Conservation (phyloP, 2,888 invertebrate species). For the Biston stratarius region DNA sequence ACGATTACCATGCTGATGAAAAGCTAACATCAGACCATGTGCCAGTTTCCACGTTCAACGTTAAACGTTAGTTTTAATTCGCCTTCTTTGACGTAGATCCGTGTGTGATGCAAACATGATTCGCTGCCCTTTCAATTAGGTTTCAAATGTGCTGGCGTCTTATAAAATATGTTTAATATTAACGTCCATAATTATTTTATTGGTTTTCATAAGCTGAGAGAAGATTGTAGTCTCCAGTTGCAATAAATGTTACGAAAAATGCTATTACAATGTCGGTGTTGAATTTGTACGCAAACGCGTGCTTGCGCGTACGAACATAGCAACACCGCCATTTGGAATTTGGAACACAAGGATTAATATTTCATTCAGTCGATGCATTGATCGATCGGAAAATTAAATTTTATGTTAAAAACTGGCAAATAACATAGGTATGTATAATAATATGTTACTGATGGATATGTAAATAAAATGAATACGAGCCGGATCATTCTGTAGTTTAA, state of each 20-base stretch:
- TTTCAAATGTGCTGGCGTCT: not conserved
- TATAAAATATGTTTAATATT: not conserved
- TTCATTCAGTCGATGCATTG: not conserved
- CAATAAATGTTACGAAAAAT: too few relatives aligned
- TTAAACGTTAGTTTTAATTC: constrained; percentile 66
- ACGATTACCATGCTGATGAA: constrained; percentile 86
- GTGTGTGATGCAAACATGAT: constrained; percentile 26
- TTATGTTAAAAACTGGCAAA: constrained; percentile 11
- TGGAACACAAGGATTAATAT: constrained; percentile 9
- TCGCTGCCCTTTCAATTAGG: constrained; percentile 22
- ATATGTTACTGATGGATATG: constrained; percentile 22
- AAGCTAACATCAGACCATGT: constrained; percentile 78
- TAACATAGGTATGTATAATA: constrained; percentile 15
- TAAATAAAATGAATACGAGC: constrained; percentile 31
- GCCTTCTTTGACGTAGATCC: constrained; percentile 57
- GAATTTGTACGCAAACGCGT: too few relatives aligned
- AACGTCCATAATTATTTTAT: not conserved
- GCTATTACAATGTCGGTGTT: too few relatives aligned
- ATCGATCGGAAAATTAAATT: constrained; percentile 17
- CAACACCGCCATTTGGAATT: not conserved
- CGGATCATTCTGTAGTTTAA: constrained; percentile 25
- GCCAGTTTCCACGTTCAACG: constrained; percentile 57
- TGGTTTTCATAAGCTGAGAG: not conserved
- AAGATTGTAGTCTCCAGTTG: not conserved
- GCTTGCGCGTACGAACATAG: not conserved